Evolutionary conservation across 2,888 invertebrate genomes (phyloP), one percentile per base, ranked within the genome.

Genomic region (Pandemis corylana): DNA sequence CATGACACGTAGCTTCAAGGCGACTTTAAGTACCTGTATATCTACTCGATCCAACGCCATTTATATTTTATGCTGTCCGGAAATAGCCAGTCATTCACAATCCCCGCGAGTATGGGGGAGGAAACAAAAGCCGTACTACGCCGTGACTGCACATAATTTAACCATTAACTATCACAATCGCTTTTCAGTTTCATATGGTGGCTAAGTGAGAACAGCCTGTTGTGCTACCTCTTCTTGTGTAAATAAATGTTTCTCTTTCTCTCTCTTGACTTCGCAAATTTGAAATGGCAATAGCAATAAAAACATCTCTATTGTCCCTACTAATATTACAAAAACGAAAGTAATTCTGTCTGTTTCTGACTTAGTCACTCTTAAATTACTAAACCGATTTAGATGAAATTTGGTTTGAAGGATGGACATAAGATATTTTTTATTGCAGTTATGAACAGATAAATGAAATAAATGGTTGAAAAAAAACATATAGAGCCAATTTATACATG

Each of bases 21-120:
- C 80, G 79, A 82, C 78, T 77, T 76, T 76, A 73, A 76, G 78
- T 72, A 82, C 81, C 73, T 77, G 4, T 44, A 62, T 68, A 68
- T 44, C 63, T 61, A 56, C 71, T 44, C 46, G 59, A 42, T 66
- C 41, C 77, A 72, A 78, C 72, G 78, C 80, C 82, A 78, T 80
- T 72, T 78, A 76, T 71, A 74, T 79, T 77, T 41, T 77, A 76
- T 77, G 76, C 76, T 78, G 76, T 80, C 78, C 82, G 87, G 87
- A 88, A 86, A 85, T 83, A 71, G 80, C 72, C 78, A 67, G 79
- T 81, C 82, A 85, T 80, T 84, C 79, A 80, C 78, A 80, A 81
- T 72, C 75, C 71, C 63, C 36, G 70, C 51, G 72, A 72, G 75
- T 72, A 72, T 77, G 71, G 76, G 76, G 73, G 78, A 83, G 84